Base-by-base conservation (phyloP, 1,140 invertebrate genomes). In the Epicauta chinensis region DNA sequence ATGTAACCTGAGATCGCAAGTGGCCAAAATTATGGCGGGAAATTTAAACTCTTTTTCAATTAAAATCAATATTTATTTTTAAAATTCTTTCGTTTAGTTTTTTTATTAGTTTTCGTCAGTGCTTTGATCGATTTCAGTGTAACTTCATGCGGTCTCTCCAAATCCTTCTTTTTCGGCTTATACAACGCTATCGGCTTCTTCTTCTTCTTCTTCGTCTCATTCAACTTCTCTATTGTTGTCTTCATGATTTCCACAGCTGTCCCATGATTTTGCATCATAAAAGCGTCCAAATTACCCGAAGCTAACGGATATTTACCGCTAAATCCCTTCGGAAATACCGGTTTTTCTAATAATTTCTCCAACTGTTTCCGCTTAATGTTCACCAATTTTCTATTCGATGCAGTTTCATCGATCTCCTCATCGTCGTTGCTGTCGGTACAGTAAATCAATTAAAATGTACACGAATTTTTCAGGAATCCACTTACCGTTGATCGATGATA, bases 401-500 rank as follows among this genome's bases (percentile, higher is more conserved):
- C 3, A 68, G 6, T 34, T 7, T 34, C 32, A 34, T 34, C 61
- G 2, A 58, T 61, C 53, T 73, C 70, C 32, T 74, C 68, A 4
- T 38, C 50, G 53, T 76, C 75, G 67, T 57, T 58, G 47, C 63
- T 44, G 67, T 57, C 59, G 47, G 62, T 44, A 29, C 10, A 35
- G n/a, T 35, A 46, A 45, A 45, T 46, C 43, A 55, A 55, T 42
- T 15, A 54, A 54, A 30, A n/a, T n/a, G n/a, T n/a, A n/a, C n/a
- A n/a, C n/a, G n/a, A n/a, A n/a, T n/a, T n/a, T n/a, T n/a, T n/a
- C n/a, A n/a, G n/a, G n/a, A n/a, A n/a, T n/a, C n/a, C n/a, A n/a
- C n/a, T n/a, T n/a, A 86, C 81, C 80, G 59, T 40, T 90, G 85
- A 61, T 93, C 89, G 7, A 94, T 69, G 36, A 92, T 76, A 49